A percentile compares a stretch with the other conserved stretches of the same genome.
Evolutionary conservation across 92 coral and sea anemone species (phyloP).

Genomic region (Epizoanthus illoricatus): DNA sequence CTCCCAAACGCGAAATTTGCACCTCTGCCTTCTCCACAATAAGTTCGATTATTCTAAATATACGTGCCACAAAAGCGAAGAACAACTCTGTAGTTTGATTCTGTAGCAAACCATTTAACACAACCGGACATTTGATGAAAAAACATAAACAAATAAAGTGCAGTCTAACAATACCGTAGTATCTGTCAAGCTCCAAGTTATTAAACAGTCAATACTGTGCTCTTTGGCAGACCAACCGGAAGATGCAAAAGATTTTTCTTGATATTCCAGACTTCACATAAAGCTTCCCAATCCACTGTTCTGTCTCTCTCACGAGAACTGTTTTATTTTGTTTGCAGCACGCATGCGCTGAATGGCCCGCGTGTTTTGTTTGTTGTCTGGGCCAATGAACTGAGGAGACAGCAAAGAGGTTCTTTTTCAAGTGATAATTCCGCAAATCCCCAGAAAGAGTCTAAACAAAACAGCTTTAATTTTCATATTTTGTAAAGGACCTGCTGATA

Average conservation of each 20-base stretch:
- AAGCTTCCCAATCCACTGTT: neutral
- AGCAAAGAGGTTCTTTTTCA: conserved; percentile 30
- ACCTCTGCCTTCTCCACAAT: conserved; percentile 30
- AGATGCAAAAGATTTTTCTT: conserved; percentile 75
- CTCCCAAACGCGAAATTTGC: conserved; percentile 21
- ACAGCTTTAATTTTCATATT: conserved; percentile 68
- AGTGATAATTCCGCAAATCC: conserved; percentile 45
- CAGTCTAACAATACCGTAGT: conserved; percentile 36
- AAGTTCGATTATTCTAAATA: neutral
- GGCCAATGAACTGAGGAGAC: too few relatives aligned
- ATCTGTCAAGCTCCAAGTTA: conserved; percentile 48
- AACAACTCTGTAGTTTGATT: conserved; percentile 7
- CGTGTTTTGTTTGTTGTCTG: neutral
- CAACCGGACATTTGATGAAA: conserved; percentile 11
- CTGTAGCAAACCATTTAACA: conserved; percentile 6
- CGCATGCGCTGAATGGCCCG: conserved; percentile 30
- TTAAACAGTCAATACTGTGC: conserved; percentile 51
- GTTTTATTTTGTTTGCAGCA: neutral
- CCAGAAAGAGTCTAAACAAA: conserved; percentile 59
- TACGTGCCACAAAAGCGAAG: conserved; percentile 14
- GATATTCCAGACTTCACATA: conserved; percentile 2
- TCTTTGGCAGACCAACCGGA: conserved; percentile 54
- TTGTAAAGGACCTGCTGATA: conserved; percentile 79
- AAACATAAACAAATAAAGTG: conserved; percentile 28
- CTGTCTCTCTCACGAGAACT: conserved; percentile 28